Base-by-base conservation (phyloP, 2,888 invertebrate genomes). In the Trachelus stipa region DNA sequence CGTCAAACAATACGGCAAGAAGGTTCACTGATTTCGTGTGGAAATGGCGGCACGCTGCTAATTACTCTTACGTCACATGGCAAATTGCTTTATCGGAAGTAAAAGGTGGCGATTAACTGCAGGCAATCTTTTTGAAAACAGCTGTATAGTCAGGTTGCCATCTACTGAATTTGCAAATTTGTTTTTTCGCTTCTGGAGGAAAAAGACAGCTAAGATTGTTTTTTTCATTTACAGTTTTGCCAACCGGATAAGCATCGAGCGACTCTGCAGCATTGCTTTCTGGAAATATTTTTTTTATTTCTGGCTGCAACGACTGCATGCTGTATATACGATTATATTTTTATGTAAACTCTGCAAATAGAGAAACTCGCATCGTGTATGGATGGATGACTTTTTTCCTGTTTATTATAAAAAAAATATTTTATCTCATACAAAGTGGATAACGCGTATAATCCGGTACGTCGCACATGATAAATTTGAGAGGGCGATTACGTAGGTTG, bases 41-140 rank as follows among this genome's bases (percentile, higher is more conserved):
- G 56, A 23, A 56, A 56, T 56, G 56, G 56, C 23, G 56, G 56
- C 56, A 9, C 56, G 56, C 23, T 56, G 56, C 9, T 56, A 56
- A 23, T 56, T 56, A 56, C 23, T 56, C 56, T 56, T 56, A 23
- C 56, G 56, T 56, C 56, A 23, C 23, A 23, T 56, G 23, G 23
- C 23, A 56, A 56, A 23, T 23, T 23, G 56, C 23, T 56, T 23
- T 56, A 77, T 31, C 77, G 81, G 79, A 80, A 79, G 77, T 74
- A 79, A 81, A 76, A 81, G 82, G 23, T 83, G 83, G 82, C 83
- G 83, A 87, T 88, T 86, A 86, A 81, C 85, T 83, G 87, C 88
- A 88, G 86, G 87, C 88, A 83, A 87, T 80, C 79, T 81, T 82
- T 23, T 23, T 23, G 0, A 56, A 56, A 23, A 23, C 1, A 23